Base-by-base conservation (phyloP, 2,797 vertebrate species). In the Poecilia wingei region DNA sequence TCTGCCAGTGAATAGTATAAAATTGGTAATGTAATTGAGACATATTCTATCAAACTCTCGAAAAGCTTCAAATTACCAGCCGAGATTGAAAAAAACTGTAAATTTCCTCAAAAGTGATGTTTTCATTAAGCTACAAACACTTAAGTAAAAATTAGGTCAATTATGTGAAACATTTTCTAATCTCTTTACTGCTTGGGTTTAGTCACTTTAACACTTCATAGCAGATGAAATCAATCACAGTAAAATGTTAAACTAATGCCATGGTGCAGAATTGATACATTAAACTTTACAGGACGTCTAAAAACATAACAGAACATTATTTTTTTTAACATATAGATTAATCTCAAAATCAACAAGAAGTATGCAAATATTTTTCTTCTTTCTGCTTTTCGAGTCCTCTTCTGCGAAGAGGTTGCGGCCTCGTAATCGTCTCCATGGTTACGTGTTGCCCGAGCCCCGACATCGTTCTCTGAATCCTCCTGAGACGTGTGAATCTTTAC, bases 401-500 rank as follows among this genome's bases (percentile, higher is more conserved):
- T n/a, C 39, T 14, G n/a, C 10, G 3, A n/a, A 69, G 66, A 43
- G 18, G 20, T 8, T 45, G 13, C 12, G 10, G 12, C 25, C n/a
- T 14, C n/a, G 28, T 46, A 16, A 46, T 70, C 7, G 5, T 14
- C 43, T 70, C 25, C 45, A 46, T 46, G 25, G 68, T 28, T 28
- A 70, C 13, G 18, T 18, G 41, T 45, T 46, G 41, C n/a, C 41
- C 16, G 25, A 45, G 41, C 68, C 68, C 25, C 6, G 12, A 28
- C 68, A 46, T 45, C 68, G 6, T 46, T 46, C 68, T 28, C 41
- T 16, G 41, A 18, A 28, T 57, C n/a, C 77, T 25, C 33, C 69
- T 6, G 51, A 81, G 80, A 78, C 71, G 61, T 49, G 70, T 5
- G 43, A 3, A 64, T 79, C 77, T 79, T 80, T 79, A 72, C 18